phyloP scores from a whole-genome alignment of 2,888 invertebrate genomes.

The Tholera decimalis region DNA sequence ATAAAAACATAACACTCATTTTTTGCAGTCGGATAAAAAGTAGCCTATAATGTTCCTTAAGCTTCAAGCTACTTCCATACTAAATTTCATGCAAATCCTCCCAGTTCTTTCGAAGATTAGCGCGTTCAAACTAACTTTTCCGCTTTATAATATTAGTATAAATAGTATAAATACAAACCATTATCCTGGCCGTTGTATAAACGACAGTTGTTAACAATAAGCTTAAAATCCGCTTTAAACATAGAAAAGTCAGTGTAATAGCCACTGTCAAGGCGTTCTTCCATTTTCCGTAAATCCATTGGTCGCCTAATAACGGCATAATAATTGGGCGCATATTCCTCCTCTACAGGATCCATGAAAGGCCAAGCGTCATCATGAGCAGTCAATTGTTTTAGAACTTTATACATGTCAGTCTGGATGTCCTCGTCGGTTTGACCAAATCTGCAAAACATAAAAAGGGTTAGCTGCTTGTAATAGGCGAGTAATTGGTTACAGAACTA shows the following conservation, averaged over 20 bases:
- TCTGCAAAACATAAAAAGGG: slow-evolving; percentile 83
- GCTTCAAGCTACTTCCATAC: no score
- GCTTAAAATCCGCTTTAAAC: slow-evolving; percentile 97
- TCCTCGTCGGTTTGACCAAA: slow-evolving; percentile 96
- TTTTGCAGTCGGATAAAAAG: no score
- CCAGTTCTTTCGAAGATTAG: no score
- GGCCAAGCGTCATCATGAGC: slow-evolving; percentile 98
- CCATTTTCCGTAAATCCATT: slow-evolving; percentile 97
- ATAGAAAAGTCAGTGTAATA: slow-evolving; percentile 95
- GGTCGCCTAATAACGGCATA: slow-evolving; percentile 95
- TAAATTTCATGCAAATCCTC: no score
- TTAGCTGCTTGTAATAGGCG: slow-evolving; percentile 1
- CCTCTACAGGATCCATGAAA: slow-evolving; percentile 98
- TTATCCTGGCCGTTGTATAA: slow-evolving; percentile 98
- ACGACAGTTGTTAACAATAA: slow-evolving; percentile 98
- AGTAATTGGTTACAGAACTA: not conserved
- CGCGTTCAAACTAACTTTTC: no score
- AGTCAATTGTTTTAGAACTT: slow-evolving; percentile 96
- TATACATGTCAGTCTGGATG: slow-evolving; percentile 97
- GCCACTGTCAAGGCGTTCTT: slow-evolving; percentile 96
- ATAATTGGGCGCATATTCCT: slow-evolving; percentile 97
- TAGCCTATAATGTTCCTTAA: no score
- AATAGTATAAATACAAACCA: no score
- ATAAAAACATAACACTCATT: no score
- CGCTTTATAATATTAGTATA: no score